phyloP scores from a whole-genome alignment of 2,888 invertebrate genomes.

The Micropterix aruncella region DNA sequence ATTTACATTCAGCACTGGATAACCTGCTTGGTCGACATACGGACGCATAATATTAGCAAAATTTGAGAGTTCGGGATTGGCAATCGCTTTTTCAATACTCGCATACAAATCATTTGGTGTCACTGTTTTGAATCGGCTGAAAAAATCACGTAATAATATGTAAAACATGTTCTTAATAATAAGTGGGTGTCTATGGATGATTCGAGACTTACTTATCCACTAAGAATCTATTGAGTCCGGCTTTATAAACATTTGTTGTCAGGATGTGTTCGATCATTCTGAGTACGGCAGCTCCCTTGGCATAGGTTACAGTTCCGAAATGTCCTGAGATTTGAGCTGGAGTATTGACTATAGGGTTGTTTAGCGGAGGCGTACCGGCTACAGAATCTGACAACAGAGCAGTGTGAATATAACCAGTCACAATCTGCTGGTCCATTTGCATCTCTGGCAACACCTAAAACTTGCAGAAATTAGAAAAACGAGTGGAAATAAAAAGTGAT shows the following conservation, averaged over 20 bases:
- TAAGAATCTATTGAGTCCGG: slow-evolving; percentile 42
- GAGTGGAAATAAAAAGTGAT: no score
- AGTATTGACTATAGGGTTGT: slow-evolving; percentile 35
- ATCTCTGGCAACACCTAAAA: slow-evolving; percentile 44
- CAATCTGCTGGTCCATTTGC: slow-evolving; percentile 54
- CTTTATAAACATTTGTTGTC: slow-evolving; percentile 33
- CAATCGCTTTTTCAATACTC: no score
- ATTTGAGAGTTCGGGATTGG: no score
- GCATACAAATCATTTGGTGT: no score
- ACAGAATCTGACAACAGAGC: slow-evolving; percentile 46
- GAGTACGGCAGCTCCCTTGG: slow-evolving; percentile 50
- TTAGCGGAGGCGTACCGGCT: slow-evolving; percentile 41
- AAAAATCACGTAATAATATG: no score
- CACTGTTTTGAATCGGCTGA: no score
- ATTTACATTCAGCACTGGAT: no score
- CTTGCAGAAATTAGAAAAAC: no score
- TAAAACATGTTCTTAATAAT: no score
- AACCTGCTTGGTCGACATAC: no score
- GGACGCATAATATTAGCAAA: no score
- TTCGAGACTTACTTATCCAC: slow-evolving; percentile 28
- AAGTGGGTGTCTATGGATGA: no score
- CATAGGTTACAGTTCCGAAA: slow-evolving; percentile 54
- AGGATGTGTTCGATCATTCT: slow-evolving; percentile 55
- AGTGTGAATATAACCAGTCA: slow-evolving; percentile 51
- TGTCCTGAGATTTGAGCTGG: slow-evolving; percentile 41